phyloP scores from a whole-genome alignment of 2,113 vertebrate genomes.

The Ctenomys sociabilis region DNA sequence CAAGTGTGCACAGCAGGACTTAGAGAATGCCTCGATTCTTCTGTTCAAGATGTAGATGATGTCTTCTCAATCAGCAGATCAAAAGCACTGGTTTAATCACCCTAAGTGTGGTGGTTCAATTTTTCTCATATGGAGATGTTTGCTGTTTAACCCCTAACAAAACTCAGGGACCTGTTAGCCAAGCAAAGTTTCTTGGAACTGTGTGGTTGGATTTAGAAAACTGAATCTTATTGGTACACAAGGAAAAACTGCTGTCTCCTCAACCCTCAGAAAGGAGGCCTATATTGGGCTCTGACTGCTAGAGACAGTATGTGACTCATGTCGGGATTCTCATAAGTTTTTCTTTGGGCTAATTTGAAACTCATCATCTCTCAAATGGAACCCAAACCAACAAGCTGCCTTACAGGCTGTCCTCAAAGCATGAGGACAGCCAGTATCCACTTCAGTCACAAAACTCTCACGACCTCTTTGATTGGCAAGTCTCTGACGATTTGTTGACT shows the following conservation, averaged over 20 bases:
- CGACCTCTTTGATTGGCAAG: background rate
- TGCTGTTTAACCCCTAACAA: background rate
- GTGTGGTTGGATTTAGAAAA: background rate
- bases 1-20: background rate
- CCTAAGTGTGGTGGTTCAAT: background rate
- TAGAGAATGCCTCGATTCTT: background rate
- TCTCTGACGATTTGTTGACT: background rate
- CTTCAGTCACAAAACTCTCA: background rate
- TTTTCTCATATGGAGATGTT: background rate
- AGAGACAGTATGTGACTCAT: background rate
- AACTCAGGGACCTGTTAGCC: background rate
- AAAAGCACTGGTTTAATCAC: background rate
- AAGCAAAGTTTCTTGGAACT: background rate
- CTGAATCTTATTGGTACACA: background rate
- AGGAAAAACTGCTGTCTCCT: slow-evolving; percentile 9
- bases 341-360: background rate
- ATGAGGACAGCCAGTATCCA: background rate
- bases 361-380: background rate
- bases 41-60: background rate
- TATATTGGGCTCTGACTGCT: background rate
- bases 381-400: background rate
- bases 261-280: background rate
- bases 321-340: background rate
- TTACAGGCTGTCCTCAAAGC: background rate
- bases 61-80: background rate